Percentiles rank a stretch among this genome's conserved stretches.
Conservation (phyloP, 2,888 invertebrate genomes). For the Polydrusus pterygomalis region DNA sequence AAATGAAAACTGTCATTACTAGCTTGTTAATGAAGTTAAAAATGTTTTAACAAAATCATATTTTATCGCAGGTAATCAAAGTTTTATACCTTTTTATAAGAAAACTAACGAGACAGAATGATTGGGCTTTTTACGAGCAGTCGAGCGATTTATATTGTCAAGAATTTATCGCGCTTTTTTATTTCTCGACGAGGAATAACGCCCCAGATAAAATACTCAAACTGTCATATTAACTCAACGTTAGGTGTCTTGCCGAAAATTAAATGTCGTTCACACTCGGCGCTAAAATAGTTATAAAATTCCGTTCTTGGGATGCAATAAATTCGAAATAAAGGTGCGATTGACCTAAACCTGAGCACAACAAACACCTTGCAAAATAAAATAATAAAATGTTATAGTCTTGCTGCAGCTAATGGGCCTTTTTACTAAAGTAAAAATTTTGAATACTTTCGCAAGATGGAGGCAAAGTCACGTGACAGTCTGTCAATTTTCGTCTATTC, state of each 20-base stretch:
- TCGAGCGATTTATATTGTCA: conserved; percentile 26
- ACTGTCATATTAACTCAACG: conserved; percentile 67
- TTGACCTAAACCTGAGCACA: conserved; percentile 19
- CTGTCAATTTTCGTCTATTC: too few species aligned
- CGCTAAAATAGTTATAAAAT: conserved; percentile 63
- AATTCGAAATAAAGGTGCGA: conserved; percentile 49
- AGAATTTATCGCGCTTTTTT: conserved; percentile 66
- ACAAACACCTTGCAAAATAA: conserved; percentile 1
- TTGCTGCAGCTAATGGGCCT: too few species aligned
- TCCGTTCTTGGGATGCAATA: conserved; percentile 48
- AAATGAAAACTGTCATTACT: too few species aligned
- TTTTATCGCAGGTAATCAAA: not conserved
- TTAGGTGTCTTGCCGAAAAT: conserved; percentile 61
- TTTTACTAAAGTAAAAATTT: too few species aligned
- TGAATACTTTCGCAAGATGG: too few species aligned
- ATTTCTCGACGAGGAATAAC: conserved; percentile 61
- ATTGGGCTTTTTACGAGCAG: conserved; percentile 33
- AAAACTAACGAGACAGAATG: conserved; percentile 18
- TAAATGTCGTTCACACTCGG: conserved; percentile 52
- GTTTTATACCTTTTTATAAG: conserved; percentile 22
- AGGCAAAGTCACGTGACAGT: too few species aligned
- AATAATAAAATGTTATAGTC: too few species aligned
- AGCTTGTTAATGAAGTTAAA: not conserved
- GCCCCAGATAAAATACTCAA: conserved; percentile 62
- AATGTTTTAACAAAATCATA: conserved; percentile 8